A percentile compares a stretch with the other conserved stretches of the same genome.
These are phyloP conservation scores for Villa cingulata DNA, from an alignment of 2,888 invertebrate genomes.

Conservation along the genomic window DNA sequence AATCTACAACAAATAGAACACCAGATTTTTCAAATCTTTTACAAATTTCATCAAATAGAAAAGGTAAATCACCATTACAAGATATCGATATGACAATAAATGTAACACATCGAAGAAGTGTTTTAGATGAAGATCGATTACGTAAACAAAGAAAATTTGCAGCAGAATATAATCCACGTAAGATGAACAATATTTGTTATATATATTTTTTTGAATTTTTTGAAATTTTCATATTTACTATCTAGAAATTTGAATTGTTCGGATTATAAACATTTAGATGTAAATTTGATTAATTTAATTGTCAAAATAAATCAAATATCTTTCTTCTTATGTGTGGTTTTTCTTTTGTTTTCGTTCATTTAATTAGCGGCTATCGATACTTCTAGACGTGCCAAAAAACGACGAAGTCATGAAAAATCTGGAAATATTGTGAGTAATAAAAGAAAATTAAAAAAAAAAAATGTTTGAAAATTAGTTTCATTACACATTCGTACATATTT, in stretches of 20 bases:
- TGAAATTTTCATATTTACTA: too few species aligned
- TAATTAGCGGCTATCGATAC: slow-evolving; percentile 32
- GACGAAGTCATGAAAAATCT: slow-evolving; percentile 48
- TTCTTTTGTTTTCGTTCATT: background rate
- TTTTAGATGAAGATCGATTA: slow-evolving; percentile 32
- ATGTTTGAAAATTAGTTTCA: too few species aligned
- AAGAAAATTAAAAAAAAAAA: too few species aligned
- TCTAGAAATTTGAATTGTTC: too few species aligned
- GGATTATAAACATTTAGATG: too few species aligned
- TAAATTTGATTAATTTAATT: too few species aligned
- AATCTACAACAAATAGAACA: slow-evolving; percentile 30
- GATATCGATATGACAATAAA: slow-evolving; percentile 29
- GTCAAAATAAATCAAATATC: background rate
- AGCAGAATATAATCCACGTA: slow-evolving; percentile 19
- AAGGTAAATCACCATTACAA: slow-evolving; percentile 31
- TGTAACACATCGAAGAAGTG: slow-evolving; percentile 27
- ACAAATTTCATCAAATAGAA: slow-evolving; percentile 26
- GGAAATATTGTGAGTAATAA: slow-evolving; percentile 47
- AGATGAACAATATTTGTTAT: background rate
- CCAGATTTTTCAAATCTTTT: slow-evolving; percentile 32
- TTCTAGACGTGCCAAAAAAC: slow-evolving; percentile 41
- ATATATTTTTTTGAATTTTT: too few species aligned
- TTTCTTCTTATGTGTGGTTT: background rate
- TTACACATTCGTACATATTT: too few species aligned
- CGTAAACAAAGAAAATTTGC: slow-evolving; percentile 32